A percentile compares a stretch with the other conserved stretches of the same genome.
Evolutionary conservation across 2,888 invertebrate genomes (phyloP).

Genomic region (Caprella mutica): DNA sequence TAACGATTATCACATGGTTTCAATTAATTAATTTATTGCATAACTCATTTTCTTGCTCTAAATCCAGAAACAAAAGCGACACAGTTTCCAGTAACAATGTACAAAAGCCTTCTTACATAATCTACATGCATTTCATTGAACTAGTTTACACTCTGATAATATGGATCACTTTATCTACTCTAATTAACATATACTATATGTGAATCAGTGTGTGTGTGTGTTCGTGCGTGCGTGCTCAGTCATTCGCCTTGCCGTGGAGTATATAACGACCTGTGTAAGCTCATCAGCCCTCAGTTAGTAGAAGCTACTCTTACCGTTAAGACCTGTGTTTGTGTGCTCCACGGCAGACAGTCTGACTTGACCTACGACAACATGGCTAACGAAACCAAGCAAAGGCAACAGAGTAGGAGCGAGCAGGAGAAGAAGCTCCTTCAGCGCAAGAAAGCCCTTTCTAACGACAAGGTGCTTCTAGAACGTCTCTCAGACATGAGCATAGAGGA

Average conservation of each 20-base stretch:
- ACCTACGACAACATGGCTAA: too few relatives aligned
- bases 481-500: constrained; percentile 34
- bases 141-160: too few relatives aligned
- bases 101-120: too few relatives aligned
- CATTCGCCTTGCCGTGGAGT: not conserved
- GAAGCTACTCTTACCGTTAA: not conserved
- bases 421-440: constrained; percentile 20
- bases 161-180: constrained; percentile 1
- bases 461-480: constrained; percentile 31
- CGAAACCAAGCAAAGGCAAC: constrained; percentile 25
- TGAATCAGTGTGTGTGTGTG: constrained; percentile 10
- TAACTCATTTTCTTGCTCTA: too few relatives aligned
- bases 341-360: too few relatives aligned
- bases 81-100: too few relatives aligned
- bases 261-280: not conserved
- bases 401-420: constrained; percentile 11
- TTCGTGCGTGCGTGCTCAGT: constrained; percentile 10
- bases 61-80: too few relatives aligned
- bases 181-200: constrained; percentile 1
- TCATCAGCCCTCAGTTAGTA: not conserved
- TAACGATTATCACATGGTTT: too few relatives aligned
- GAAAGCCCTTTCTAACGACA: constrained; percentile 30
- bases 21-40: too few relatives aligned
- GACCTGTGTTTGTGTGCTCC: too few relatives aligned
- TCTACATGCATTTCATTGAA: too few relatives aligned